These are phyloP conservation scores for Cavia porcellus DNA, from an alignment of 2,113 vertebrate genomes.

Conservation along the genomic window DNA sequence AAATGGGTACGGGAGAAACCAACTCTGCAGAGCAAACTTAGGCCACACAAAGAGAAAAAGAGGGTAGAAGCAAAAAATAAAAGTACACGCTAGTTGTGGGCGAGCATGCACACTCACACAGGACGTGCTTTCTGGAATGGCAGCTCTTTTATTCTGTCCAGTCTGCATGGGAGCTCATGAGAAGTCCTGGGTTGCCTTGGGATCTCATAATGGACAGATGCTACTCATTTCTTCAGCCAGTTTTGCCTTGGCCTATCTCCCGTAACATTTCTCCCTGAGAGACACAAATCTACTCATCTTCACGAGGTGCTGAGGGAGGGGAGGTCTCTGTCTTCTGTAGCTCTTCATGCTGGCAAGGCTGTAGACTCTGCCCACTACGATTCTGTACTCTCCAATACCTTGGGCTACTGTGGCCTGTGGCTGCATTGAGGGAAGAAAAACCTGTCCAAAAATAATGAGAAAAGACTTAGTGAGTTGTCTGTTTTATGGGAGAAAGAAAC, in stretches of 20 bases:
- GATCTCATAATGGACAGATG: background rate
- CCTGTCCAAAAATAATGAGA: background rate
- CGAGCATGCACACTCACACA: background rate
- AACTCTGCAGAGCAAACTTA: background rate
- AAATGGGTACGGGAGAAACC: background rate
- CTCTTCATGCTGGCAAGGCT: background rate
- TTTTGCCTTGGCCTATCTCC: background rate
- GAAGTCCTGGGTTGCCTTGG: background rate
- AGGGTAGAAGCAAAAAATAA: background rate
- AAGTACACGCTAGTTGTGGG: background rate
- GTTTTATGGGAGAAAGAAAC: background rate
- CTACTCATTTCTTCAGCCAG: background rate
- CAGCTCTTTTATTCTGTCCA: background rate
- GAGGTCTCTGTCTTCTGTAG: background rate
- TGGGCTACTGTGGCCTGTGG: background rate
- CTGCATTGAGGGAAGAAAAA: background rate
- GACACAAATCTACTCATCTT: background rate
- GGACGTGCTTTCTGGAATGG: background rate
- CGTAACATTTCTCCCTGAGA: background rate
- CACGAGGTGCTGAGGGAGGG: background rate
- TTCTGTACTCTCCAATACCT: background rate
- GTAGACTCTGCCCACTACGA: background rate
- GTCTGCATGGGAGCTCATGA: background rate
- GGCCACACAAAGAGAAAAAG: background rate
- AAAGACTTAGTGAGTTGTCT: background rate